Conservation (phyloP, 2,797 vertebrate genomes). For the Sparidentex hasta region DNA sequence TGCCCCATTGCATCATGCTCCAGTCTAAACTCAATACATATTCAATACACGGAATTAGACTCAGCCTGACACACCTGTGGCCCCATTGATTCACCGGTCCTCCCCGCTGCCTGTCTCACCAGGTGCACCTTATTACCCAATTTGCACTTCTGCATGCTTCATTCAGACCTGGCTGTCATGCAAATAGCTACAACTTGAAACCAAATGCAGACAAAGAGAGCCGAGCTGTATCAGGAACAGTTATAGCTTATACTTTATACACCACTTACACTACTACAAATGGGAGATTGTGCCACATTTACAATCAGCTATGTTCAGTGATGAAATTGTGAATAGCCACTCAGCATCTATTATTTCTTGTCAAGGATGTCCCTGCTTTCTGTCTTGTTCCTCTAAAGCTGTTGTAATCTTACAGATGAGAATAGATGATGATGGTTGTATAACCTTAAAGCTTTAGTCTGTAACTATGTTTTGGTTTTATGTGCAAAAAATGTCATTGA, state of each 20-base stretch:
- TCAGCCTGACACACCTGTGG: constrained; percentile 32
- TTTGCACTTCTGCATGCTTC: constrained; percentile 16
- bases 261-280: too few species aligned
- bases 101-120: constrained; percentile 15
- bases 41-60: constrained; percentile 8
- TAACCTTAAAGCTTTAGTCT: background rate
- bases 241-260: too few species aligned
- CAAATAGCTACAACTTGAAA: background rate
- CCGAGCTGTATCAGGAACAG: too few species aligned
- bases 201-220: too few species aligned
- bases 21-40: constrained; percentile 6
- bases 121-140: constrained; percentile 30
- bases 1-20: constrained; percentile 4
- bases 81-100: constrained; percentile 32
- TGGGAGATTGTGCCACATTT: background rate
- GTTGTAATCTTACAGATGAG: background rate
- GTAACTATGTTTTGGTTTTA: too few species aligned
- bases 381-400: background rate
- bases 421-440: background rate
- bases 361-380: background rate
- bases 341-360: background rate
- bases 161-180: constrained; percentile 13
- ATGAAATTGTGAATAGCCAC: background rate
- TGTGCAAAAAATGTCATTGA: too few species aligned
- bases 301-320: background rate